A percentile compares a stretch with the other conserved stretches of the same genome.
Conservation (phyloP, 2,888 invertebrate species). For the Allolobophora icterica region DNA sequence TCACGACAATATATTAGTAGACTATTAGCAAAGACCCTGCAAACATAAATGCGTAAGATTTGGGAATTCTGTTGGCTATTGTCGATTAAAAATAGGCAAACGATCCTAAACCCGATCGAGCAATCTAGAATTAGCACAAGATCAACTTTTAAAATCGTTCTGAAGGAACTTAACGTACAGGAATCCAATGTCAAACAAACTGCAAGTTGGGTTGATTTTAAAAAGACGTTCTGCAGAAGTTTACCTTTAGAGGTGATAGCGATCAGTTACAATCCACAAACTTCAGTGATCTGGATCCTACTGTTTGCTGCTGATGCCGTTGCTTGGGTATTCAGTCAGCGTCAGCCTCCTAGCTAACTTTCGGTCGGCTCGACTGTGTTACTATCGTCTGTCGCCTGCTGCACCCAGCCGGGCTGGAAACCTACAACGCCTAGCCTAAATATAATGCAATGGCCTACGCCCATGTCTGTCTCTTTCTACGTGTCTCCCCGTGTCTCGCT, state of each 20-base stretch:
- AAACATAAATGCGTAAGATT: not conserved
- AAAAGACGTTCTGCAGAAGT: not conserved
- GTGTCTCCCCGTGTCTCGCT: not conserved
- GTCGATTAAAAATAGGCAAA: not conserved
- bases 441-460: conserved; percentile 5
- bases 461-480: not conserved
- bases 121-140: not conserved
- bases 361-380: not conserved
- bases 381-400: not conserved
- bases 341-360: not conserved
- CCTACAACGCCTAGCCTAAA: conserved; percentile 12
- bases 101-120: not conserved
- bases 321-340: not conserved
- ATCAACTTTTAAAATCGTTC: not conserved
- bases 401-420: not conserved
- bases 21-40: not conserved
- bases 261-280: conserved; percentile 2
- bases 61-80: not conserved
- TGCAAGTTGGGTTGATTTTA: not conserved
- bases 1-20: not conserved
- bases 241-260: conserved; percentile 11
- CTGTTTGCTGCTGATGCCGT: no score
- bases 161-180: not conserved
- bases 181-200: not conserved
- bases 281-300: not conserved